A percentile compares a stretch with the other conserved stretches of the same genome.
These are phyloP conservation scores for Neosalanx taihuensis DNA, from an alignment of 2,797 vertebrate genomes.

Conservation along the genomic window DNA sequence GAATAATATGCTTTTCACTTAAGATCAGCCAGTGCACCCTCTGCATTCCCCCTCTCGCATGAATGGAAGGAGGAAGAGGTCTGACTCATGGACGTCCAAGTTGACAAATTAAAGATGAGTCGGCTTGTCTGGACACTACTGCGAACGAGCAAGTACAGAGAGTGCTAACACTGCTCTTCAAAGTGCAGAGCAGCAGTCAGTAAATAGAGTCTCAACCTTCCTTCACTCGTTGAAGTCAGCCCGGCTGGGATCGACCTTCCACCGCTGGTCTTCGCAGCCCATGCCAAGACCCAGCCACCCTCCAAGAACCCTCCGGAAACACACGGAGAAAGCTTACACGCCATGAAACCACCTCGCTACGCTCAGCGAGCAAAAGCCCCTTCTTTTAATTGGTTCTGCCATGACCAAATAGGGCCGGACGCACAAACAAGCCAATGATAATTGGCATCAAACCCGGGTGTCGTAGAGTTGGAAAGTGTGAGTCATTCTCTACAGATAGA, in stretches of 20 bases:
- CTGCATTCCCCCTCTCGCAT: not conserved
- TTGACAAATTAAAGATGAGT: constrained; percentile 30
- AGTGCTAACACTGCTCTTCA: not conserved
- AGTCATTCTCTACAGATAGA: constrained; percentile 47
- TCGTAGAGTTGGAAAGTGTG: constrained; percentile 37
- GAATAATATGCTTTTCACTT: too few relatives aligned
- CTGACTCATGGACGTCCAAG: constrained; percentile 46
- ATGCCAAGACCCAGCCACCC: constrained; percentile 48
- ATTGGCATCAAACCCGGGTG: constrained; percentile 43
- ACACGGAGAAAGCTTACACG: constrained; percentile 54
- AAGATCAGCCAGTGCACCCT: too few relatives aligned
- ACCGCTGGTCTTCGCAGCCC: constrained; percentile 30
- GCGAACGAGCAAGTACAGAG: too few relatives aligned
- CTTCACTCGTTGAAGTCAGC: constrained; percentile 30
- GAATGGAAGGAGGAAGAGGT: constrained; percentile 44
- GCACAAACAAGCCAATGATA: constrained; percentile 45
- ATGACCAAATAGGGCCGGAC: constrained; percentile 53
- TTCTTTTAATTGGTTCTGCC: constrained; percentile 68
- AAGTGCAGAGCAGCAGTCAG: constrained; percentile 24
- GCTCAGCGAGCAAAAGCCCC: constrained; percentile 58
- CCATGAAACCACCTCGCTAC: constrained; percentile 64
- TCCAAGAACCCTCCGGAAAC: constrained; percentile 58
- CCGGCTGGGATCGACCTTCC: not conserved
- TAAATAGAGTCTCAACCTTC: constrained; percentile 46
- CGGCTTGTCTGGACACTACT: constrained; percentile 32